Conservation (phyloP, 2,797 vertebrate species). For the Rousettus madagascariensis region DNA sequence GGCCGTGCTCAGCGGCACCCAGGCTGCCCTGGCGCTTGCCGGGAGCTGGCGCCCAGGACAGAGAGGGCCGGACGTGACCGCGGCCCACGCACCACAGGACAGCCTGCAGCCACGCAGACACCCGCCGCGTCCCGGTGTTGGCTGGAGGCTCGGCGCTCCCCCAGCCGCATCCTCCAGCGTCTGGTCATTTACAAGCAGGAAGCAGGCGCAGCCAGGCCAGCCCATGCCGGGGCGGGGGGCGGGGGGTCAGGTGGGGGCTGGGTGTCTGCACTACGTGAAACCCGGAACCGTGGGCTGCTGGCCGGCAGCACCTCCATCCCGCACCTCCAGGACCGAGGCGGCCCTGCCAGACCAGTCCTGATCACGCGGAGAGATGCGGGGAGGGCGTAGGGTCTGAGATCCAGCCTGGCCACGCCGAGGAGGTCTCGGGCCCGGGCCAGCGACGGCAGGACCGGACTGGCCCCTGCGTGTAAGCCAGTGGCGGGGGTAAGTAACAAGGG, state of each 20-base stretch:
- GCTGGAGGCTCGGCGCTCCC: background rate
- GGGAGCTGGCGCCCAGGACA: background rate
- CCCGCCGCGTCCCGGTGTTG: background rate
- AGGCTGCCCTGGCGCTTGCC: background rate
- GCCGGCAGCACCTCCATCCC: background rate
- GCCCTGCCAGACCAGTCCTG: background rate
- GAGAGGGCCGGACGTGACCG: background rate
- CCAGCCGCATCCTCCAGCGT: background rate
- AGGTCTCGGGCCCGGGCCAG: background rate
- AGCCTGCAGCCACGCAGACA: slow-evolving; percentile 37
- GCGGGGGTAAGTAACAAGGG: background rate
- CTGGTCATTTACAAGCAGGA: slow-evolving; percentile 28
- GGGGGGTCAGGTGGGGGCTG: too few species aligned
- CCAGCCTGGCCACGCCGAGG: background rate
- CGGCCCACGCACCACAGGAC: background rate
- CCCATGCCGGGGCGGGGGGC: slow-evolving; percentile 37
- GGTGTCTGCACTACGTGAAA: too few species aligned
- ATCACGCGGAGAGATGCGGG: background rate
- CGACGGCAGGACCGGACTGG: background rate
- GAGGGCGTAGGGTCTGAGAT: background rate
- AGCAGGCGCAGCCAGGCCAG: slow-evolving; percentile 61
- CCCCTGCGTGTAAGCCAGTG: background rate
- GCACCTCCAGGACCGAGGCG: background rate
- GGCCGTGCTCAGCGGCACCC: background rate
- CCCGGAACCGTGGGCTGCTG: background rate